phyloP scores from a whole-genome alignment of 2,113 vertebrate species.

The Pygoscelis antarcticus region DNA sequence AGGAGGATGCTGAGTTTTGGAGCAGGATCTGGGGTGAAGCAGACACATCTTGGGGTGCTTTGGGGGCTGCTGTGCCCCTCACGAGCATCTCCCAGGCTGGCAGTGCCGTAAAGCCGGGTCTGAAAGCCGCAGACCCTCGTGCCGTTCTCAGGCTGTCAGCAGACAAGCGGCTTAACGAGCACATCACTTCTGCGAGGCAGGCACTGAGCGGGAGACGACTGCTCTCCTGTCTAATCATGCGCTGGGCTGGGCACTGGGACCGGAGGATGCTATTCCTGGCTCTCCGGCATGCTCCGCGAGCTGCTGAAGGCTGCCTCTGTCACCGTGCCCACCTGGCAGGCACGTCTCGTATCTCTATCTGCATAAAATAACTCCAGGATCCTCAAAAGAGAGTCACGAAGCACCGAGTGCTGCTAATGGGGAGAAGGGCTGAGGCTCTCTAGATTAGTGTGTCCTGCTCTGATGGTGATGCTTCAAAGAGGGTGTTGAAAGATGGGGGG shows the following conservation, averaged over 20 bases:
- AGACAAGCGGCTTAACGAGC: accelerated
- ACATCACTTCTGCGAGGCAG: background rate
- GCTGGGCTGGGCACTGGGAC: background rate
- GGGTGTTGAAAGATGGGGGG: background rate
- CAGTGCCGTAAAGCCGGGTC: accelerated
- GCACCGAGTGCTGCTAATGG: background rate
- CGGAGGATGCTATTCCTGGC: background rate
- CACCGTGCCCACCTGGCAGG: background rate
- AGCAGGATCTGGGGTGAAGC: background rate
- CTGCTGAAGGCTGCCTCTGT: background rate
- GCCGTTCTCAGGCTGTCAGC: background rate
- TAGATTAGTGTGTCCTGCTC: background rate
- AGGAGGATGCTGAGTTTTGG: background rate
- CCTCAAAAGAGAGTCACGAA: background rate
- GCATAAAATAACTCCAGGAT: background rate
- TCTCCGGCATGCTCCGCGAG: background rate
- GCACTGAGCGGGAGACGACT: background rate
- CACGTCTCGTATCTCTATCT: background rate
- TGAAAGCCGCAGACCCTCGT: background rate
- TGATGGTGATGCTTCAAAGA: background rate
- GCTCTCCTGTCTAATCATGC: background rate
- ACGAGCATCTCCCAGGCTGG: background rate
- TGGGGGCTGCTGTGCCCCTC: background rate
- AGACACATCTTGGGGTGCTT: accelerated
- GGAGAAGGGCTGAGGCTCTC: background rate